Evolutionary conservation across 2,113 vertebrate genomes (phyloP), one percentile per base, ranked within the genome.

Genomic region (Syngnathoides biaculeatus): DNA sequence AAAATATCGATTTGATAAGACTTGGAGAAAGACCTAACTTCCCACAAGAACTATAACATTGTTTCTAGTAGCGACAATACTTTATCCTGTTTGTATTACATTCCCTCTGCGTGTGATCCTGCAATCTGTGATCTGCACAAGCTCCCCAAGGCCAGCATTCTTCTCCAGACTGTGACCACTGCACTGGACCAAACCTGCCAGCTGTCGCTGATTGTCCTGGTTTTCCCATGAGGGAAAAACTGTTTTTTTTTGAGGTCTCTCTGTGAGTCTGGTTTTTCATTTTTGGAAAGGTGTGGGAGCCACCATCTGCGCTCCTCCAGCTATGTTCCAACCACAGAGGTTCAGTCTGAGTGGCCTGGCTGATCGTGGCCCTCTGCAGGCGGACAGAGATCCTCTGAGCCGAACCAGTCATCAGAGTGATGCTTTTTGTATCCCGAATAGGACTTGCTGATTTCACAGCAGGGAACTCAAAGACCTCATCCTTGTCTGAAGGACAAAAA

Each of bases 221-320:
- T 95, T 96, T 74, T 97, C 95, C 96, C 97, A 97, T 64, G 92
- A 92, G 50, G 93, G 94, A 68, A 95, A 95, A 27, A 94, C 94
- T 92, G n/a, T 95, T 95, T 82, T 86, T 93, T 84, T 97, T 96
- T 45, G 92, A 89, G 20, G 87, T 61, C 89, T 96, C 96, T 55
- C 94, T 87, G 0, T 94, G 92, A 80, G 94, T 92, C 65, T 94
- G 94, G 80, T 92, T 94, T 79, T 95, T 95, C 94, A 95, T 97
- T 89, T 97, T 98, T 58, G 97, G 97, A 76, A 99, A 98, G 20
- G 97, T 98, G 77, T 99, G 97, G 12, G 95, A 94, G 35, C 95
- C 94, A 0, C 91, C 86, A 48, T 94, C 92, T 0, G 73, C 38
- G 2, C 30, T 66, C 8, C 71, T 81, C 95, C 95, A 98, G 75